These are phyloP conservation scores for Agelastica alni DNA, from an alignment of 2,888 invertebrate species.

Conservation along the genomic window DNA sequence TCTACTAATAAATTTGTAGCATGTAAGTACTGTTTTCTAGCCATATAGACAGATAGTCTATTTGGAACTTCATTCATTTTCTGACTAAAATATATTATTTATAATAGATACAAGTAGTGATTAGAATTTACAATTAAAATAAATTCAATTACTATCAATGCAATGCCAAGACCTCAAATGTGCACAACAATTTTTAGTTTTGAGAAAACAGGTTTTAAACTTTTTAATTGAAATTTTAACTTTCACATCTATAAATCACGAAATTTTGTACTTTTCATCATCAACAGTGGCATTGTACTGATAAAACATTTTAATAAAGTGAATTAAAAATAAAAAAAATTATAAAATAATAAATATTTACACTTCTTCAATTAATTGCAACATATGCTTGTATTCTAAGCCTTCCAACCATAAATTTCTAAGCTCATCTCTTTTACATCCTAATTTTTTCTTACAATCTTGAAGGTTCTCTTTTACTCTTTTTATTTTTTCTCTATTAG, in stretches of 20 bases:
- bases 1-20: conserved; percentile 81
- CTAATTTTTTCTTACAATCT: conserved; percentile 82
- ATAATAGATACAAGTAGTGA: no score
- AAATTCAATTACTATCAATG: no score
- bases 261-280: no score
- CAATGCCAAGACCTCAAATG: no score
- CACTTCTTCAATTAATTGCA: conserved; percentile 90
- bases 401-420: conserved; percentile 94
- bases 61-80: conserved; percentile 75
- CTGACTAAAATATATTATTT: conserved; percentile 70
- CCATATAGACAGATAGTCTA: conserved; percentile 66
- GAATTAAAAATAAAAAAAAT: no score
- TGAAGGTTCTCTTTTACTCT: conserved; percentile 80
- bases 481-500: conserved; percentile 75
- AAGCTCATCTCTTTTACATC: conserved; percentile 90
- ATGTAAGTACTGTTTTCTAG: conserved; percentile 79
- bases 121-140: no score
- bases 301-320: no score
- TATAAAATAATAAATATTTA: conserved; percentile 54
- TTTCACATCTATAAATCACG: no score
- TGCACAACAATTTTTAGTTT: no score
- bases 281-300: no score
- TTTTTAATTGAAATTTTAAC: no score
- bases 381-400: conserved; percentile 91
- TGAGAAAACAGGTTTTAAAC: no score